phyloP scores from a whole-genome alignment of 1,140 invertebrate species.

The Thaumatotibia leucotreta region DNA sequence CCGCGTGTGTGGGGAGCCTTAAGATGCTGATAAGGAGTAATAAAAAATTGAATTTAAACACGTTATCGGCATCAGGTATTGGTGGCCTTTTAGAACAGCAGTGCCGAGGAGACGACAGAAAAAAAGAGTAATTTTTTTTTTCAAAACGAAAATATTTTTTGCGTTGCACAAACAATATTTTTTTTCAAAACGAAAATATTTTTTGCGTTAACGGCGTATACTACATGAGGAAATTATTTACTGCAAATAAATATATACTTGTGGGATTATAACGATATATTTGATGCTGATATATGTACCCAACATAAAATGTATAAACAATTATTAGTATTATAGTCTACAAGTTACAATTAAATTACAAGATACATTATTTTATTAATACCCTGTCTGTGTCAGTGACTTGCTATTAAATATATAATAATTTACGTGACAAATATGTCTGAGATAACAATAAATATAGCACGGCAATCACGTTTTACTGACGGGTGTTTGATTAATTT shows the following conservation, averaged over 20 bases:
- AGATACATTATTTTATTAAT: background rate
- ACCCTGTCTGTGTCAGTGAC: background rate
- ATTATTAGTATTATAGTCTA: too few species aligned
- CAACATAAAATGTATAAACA: background rate
- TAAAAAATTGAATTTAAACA: slow-evolving; percentile 65
- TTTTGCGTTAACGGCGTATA: too few species aligned
- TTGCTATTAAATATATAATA: background rate
- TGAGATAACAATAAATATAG: background rate
- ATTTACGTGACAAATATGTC: background rate
- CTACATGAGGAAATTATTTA: too few species aligned
- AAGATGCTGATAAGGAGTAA: slow-evolving; percentile 47
- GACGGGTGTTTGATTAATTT: too few species aligned
- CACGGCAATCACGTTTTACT: too few species aligned
- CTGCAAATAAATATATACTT: background rate
- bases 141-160: too few species aligned
- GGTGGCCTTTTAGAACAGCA: slow-evolving; percentile 34
- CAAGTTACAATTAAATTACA: too few species aligned
- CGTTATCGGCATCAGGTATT: slow-evolving; percentile 45
- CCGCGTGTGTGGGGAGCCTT: slow-evolving; percentile 37
- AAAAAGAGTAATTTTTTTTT: too few species aligned
- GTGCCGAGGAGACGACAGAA: slow-evolving; percentile 15
- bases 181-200: too few species aligned
- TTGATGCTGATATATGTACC: background rate
- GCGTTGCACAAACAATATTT: too few species aligned
- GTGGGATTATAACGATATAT: background rate